phyloP scores from a whole-genome alignment of 2,113 vertebrate species.

The Lasiurus borealis region DNA sequence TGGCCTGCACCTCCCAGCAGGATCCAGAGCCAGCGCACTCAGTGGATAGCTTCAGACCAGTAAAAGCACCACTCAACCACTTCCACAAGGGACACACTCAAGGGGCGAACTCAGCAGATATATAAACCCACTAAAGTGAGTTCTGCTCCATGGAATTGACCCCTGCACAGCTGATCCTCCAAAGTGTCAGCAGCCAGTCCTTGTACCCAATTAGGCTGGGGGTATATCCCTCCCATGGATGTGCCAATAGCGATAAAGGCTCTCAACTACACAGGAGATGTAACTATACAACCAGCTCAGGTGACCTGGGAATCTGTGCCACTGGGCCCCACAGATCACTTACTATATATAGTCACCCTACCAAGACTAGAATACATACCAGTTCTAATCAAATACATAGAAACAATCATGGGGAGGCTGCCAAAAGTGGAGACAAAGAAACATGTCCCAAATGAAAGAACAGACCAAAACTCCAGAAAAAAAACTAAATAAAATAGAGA shows the following conservation, averaged over 20 bases:
- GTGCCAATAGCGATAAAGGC: not conserved
- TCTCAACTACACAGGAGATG: not conserved
- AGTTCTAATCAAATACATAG: not conserved
- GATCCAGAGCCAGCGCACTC: not conserved
- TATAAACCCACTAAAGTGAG: not conserved
- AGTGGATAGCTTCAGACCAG: not conserved
- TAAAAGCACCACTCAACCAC: not conserved
- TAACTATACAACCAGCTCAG: not conserved
- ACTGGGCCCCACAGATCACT: not conserved
- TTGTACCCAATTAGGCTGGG: not conserved
- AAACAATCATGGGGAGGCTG: not conserved
- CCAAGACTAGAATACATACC: not conserved
- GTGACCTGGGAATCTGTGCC: not conserved
- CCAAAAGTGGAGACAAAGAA: not conserved
- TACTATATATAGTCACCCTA: not conserved
- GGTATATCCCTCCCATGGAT: not conserved
- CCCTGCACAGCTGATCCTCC: not conserved
- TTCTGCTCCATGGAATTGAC: not conserved
- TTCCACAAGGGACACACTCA: not conserved
- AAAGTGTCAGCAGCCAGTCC: not conserved
- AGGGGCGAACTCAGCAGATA: not conserved
- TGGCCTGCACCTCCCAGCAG: not conserved
- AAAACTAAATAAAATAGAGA: not conserved
- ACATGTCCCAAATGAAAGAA: not conserved
- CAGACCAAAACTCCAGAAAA: not conserved